A percentile compares a stretch with the other conserved stretches of the same genome.
phyloP scores from a whole-genome alignment of 2,888 invertebrate genomes.

The Galerucella calmariensis region DNA sequence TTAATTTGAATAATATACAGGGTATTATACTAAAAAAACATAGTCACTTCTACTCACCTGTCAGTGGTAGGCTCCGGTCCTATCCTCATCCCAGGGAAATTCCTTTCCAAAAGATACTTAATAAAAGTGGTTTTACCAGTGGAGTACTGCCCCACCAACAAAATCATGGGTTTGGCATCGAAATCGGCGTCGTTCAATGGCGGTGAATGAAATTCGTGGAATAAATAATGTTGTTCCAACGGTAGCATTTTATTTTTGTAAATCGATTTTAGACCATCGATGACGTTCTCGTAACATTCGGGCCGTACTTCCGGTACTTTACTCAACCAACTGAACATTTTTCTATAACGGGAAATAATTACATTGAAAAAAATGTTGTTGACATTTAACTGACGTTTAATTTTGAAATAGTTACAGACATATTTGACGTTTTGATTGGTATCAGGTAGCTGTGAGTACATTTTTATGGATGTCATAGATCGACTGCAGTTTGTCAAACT shows the following conservation, averaged over 20 bases:
- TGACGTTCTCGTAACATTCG: conserved; percentile 87
- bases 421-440: not conserved
- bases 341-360: conserved; percentile 51
- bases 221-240: conserved; percentile 88
- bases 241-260: conserved; percentile 92
- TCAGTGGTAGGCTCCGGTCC: conserved; percentile 99
- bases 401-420: conserved; percentile 24
- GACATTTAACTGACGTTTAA: conserved; percentile 36
- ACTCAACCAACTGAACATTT: conserved; percentile 89
- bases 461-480: not conserved
- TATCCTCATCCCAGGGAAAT: conserved; percentile 98
- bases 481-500: not conserved
- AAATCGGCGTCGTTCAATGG: conserved; percentile 96
- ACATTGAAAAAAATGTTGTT: conserved; percentile 21
- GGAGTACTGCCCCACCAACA: conserved; percentile 97
- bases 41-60: conserved; percentile 63
- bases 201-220: conserved; percentile 96
- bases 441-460: not conserved
- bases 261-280: conserved; percentile 93
- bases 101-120: conserved; percentile 89
- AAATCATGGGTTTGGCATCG: conserved; percentile 97
- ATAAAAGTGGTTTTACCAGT: conserved; percentile 94
- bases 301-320: conserved; percentile 74
- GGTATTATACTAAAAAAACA: not conserved
- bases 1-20: too few relatives aligned